Evolutionary conservation across 2,797 vertebrate genomes (phyloP).

Genomic region (Sebastes umbrosus): DNA sequence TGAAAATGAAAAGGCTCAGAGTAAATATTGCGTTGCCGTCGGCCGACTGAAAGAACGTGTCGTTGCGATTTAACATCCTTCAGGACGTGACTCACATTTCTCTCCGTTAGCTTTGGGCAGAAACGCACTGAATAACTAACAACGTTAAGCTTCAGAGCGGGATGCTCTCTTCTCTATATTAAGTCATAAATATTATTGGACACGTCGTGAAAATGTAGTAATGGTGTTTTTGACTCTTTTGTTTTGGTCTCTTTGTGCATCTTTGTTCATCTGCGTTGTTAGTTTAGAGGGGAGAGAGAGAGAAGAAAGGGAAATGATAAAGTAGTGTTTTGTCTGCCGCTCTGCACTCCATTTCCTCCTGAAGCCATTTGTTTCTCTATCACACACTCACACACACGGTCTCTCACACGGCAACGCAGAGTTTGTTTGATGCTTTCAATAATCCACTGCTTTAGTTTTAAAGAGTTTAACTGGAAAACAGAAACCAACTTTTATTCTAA

Average conservation of each 20-base stretch:
- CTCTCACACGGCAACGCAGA: neutral
- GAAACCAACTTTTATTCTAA: neutral
- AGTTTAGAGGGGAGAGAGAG: neutral
- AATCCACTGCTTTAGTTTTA: neutral
- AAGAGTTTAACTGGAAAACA: conserved; percentile 14
- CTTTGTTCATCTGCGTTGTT: conserved; percentile 5
- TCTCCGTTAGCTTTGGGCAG: conserved; percentile 19
- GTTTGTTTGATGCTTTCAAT: conserved; percentile 14
- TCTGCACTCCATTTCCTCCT: conserved; percentile 38
- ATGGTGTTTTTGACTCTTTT: neutral
- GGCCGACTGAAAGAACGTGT: neutral
- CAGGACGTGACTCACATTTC: conserved; percentile 36
- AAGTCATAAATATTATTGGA: conserved; percentile 37
- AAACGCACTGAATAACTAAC: conserved; percentile 33
- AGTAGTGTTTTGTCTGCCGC: conserved; percentile 29
- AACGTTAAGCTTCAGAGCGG: neutral
- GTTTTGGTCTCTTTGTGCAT: neutral
- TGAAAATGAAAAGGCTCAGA: conserved; percentile 6
- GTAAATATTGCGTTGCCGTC: conserved; percentile 20
- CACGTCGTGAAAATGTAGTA: conserved; percentile 1
- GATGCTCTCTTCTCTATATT: conserved; percentile 13
- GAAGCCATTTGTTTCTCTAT: conserved; percentile 33
- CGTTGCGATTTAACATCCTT: conserved; percentile 40
- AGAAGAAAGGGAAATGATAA: conserved; percentile 4
- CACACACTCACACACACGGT: neutral